Percentiles rank a stretch among this genome's conserved stretches.
Evolutionary conservation across 2,113 vertebrate genomes (phyloP).

Genomic region (Apteryx mantelli): DNA sequence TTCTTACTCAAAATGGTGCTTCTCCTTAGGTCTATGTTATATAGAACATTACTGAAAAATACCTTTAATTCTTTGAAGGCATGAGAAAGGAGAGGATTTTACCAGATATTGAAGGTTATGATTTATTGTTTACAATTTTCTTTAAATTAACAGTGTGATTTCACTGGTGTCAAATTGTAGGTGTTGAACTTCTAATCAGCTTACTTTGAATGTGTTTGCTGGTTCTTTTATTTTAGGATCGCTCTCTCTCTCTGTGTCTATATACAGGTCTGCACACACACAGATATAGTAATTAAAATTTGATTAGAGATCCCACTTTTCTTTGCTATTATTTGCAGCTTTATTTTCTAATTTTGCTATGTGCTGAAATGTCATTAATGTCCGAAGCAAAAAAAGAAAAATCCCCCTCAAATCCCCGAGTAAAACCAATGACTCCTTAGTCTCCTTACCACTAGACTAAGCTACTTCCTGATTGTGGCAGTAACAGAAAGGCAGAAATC

Average conservation of each 20-base stretch:
- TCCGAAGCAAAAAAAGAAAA: neutral
- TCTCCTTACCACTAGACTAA: neutral
- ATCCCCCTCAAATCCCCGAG: conserved; percentile 36
- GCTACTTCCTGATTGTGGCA: neutral
- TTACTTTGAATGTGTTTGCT: neutral
- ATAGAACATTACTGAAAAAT: neutral
- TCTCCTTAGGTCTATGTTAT: neutral
- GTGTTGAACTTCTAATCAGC: neutral
- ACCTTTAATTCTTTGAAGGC: neutral
- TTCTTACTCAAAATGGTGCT: neutral
- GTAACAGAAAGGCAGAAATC: neutral
- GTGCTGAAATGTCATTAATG: neutral
- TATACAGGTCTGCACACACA: too few species aligned
- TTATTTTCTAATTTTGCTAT: neutral
- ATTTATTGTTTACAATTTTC: neutral
- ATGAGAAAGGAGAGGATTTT: neutral
- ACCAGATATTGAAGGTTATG: neutral
- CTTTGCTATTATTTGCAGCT: neutral
- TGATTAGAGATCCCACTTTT: neutral
- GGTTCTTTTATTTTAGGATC: neutral
- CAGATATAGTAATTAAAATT: neutral
- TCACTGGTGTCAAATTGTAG: neutral
- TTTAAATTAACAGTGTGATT: neutral
- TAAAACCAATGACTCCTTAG: neutral
- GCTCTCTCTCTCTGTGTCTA: neutral